Percentiles rank a stretch among this genome's conserved stretches.
Evolutionary conservation across 2,888 invertebrate species (phyloP).

Genomic region (Cheilosia pagana): DNA sequence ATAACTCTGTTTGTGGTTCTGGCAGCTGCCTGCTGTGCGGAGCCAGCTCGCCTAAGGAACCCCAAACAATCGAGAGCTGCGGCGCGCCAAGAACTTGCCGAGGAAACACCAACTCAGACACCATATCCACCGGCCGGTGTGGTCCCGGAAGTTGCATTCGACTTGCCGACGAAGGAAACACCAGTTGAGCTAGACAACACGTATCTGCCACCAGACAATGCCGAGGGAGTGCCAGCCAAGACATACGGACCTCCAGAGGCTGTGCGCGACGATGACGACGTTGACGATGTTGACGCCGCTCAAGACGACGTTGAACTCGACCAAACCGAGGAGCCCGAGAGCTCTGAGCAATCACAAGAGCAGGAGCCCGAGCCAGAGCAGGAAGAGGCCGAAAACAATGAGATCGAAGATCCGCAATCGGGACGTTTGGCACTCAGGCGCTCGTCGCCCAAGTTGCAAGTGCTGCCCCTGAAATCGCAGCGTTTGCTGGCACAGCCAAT

Average conservation of each 20-base stretch:
- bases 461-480: slow-evolving; percentile 38
- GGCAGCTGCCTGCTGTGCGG: slow-evolving; percentile 35
- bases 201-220: slow-evolving; percentile 78
- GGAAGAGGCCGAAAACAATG: slow-evolving; percentile 41
- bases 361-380: slow-evolving; percentile 28
- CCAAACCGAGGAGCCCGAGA: slow-evolving; percentile 34
- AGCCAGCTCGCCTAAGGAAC: slow-evolving; percentile 54
- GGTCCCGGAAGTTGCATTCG: slow-evolving; percentile 79
- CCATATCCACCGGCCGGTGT: slow-evolving; percentile 81
- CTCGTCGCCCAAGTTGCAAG: slow-evolving; percentile 39
- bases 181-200: slow-evolving; percentile 77
- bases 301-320: slow-evolving; percentile 37
- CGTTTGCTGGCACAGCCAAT: slow-evolving; percentile 45
- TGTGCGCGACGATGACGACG: slow-evolving; percentile 10
- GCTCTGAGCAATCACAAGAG: slow-evolving; percentile 30
- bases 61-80: slow-evolving; percentile 9
- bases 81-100: slow-evolving; percentile 54
- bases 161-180: slow-evolving; percentile 78
- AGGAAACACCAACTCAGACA: slow-evolving; percentile 67
- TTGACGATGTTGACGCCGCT: slow-evolving; percentile 4
- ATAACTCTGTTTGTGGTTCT: slow-evolving; percentile 15
- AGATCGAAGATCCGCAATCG: slow-evolving; percentile 44
- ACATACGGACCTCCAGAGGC: slow-evolving; percentile 78
- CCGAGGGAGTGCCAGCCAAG: slow-evolving; percentile 75
- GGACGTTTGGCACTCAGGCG: slow-evolving; percentile 47